phyloP scores from a whole-genome alignment of 37 sponge, comb jelly and placozoan genomes.

The Tethya wilhelma region DNA sequence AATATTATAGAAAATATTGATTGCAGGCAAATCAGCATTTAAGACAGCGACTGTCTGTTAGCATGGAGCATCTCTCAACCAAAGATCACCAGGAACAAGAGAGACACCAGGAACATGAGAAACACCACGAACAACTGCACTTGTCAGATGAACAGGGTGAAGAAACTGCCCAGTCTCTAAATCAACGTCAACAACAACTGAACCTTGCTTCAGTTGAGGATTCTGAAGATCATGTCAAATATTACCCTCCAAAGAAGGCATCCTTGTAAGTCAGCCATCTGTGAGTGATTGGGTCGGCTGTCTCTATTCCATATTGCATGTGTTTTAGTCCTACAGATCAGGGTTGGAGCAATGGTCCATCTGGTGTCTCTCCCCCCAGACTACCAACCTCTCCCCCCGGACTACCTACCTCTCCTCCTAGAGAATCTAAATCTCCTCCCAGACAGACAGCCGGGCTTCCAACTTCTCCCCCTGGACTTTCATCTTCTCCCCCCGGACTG shows the following conservation, averaged over 20 bases:
- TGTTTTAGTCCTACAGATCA: too few relatives aligned
- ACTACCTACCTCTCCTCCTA: background rate
- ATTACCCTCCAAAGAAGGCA: constrained; percentile 41
- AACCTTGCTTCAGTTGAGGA: background rate
- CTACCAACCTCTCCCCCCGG: background rate
- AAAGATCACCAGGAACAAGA: too few relatives aligned
- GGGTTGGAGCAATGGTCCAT: background rate
- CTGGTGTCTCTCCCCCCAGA: too few relatives aligned
- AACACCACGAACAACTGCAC: too few relatives aligned
- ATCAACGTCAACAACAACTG: background rate
- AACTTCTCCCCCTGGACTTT: background rate
- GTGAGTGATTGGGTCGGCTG: too few relatives aligned
- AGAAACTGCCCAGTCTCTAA: too few relatives aligned
- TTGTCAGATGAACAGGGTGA: background rate
- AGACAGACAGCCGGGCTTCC: too few relatives aligned
- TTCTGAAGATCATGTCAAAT: background rate
- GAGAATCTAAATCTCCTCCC: too few relatives aligned
- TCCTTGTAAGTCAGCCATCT: constrained; percentile 9
- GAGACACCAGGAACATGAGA: too few relatives aligned
- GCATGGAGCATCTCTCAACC: too few relatives aligned
- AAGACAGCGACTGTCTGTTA: background rate
- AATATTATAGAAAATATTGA: too few relatives aligned
- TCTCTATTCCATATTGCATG: too few relatives aligned
- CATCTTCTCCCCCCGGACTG: background rate
- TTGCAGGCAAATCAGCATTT: background rate